Percentiles rank a stretch among this genome's conserved stretches.
phyloP scores from a whole-genome alignment of 2,888 invertebrate genomes.

The Carabus problematicus region DNA sequence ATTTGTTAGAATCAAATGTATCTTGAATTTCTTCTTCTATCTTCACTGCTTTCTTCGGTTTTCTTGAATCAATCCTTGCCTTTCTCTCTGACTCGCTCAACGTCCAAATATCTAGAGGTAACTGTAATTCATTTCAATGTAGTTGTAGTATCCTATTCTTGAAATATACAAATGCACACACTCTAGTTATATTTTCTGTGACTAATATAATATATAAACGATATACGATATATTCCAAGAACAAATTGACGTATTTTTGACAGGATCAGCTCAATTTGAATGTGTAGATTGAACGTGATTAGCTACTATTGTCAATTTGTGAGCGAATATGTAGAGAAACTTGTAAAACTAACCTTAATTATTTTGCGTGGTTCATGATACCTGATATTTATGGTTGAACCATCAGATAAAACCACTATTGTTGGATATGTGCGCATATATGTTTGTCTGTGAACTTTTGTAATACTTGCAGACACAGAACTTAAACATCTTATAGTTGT shows the following conservation, averaged over 20 bases:
- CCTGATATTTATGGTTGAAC: slow-evolving; percentile 82
- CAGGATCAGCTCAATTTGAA: slow-evolving; percentile 10
- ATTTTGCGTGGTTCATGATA: slow-evolving; percentile 88
- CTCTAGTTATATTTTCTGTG: too few relatives aligned
- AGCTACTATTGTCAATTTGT: slow-evolving; percentile 7
- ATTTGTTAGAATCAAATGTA: slow-evolving; percentile 79
- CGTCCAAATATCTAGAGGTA: slow-evolving; percentile 81
- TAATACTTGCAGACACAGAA: slow-evolving; percentile 76
- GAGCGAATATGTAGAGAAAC: slow-evolving; percentile 8
- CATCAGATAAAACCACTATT: slow-evolving; percentile 82
- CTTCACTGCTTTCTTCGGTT: slow-evolving; percentile 80
- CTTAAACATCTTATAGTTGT: slow-evolving; percentile 60
- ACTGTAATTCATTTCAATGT: slow-evolving; percentile 62
- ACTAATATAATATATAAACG: too few relatives aligned
- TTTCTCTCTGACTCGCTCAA: slow-evolving; percentile 79
- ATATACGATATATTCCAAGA: too few relatives aligned
- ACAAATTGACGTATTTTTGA: too few relatives aligned
- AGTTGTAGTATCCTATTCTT: slow-evolving; percentile 5
- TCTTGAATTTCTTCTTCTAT: slow-evolving; percentile 82
- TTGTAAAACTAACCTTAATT: slow-evolving; percentile 69
- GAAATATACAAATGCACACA: too few relatives aligned
- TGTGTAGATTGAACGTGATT: slow-evolving; percentile 32
- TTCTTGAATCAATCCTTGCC: slow-evolving; percentile 75
- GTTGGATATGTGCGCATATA: slow-evolving; percentile 85
- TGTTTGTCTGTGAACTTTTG: slow-evolving; percentile 75